Evolutionary conservation across 1,140 invertebrate species (phyloP), one percentile per base, ranked within the genome.

Genomic region (Apis cerana): DNA sequence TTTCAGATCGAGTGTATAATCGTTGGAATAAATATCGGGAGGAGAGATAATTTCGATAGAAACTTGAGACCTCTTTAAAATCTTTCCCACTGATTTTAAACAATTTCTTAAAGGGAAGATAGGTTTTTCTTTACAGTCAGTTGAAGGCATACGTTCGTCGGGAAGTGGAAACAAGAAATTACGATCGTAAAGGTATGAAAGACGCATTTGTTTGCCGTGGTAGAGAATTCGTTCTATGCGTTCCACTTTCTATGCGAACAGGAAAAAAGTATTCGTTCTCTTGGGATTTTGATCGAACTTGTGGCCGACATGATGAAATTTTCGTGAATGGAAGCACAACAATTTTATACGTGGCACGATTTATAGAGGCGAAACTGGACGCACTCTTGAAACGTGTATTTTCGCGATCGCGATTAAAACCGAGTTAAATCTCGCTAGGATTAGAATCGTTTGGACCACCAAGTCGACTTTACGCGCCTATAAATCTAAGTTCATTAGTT

Each of bases 401-500:
- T 75, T 75, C 43, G 80, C 71, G 71, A 80, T 82, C 61, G 75
- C 33, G 33, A 43, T 83, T 71, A 59, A 72, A 72, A 50, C 59
- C 48, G 27, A 27, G 48, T 27, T 48, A 52, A 27, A 43, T 43
- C 52, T 65, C 33, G 21, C 43, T 68, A 15, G 79, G 67, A 74
- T 62, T 78, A 65, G 27, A 64, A 58, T 59, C 59, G 33, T 23
- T 75, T 27, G 70, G 86, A 70, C 72, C 85, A 77, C 68, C 81
- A 59, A 80, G 58, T 52, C 19, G 64, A 80, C 50, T 88, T 88
- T 77, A 87, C 59, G 69, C 62, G 62, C 15, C 85, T 85, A 85
- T 87, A 83, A 88, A 88, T 88, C 75, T 84, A 68, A 84, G 68
- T 86, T 80, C 67, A 84, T 76, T 85, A 82, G 71, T 85, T 85